These are phyloP conservation scores for Drosophila leonis DNA, from an alignment of 2,888 invertebrate genomes.

Conservation along the genomic window DNA sequence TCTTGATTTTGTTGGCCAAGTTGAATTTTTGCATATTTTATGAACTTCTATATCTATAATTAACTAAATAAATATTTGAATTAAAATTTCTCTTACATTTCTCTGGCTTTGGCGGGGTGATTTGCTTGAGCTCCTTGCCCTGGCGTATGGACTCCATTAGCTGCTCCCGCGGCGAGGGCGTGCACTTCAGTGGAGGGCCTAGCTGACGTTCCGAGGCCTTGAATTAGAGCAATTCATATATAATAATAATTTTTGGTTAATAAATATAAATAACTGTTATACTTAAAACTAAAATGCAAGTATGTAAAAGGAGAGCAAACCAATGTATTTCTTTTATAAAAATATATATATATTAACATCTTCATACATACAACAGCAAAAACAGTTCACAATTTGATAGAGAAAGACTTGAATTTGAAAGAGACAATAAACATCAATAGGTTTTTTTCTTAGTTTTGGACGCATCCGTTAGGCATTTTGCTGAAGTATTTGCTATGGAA, in stretches of 20 bases:
- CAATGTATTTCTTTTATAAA: constrained; percentile 1
- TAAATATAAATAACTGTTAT: neutral
- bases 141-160: constrained; percentile 94
- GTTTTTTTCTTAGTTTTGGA: neutral
- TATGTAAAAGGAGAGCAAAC: neutral
- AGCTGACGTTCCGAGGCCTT: constrained; percentile 94
- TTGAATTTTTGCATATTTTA: neutral
- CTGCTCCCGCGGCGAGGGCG: constrained; percentile 92
- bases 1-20: constrained; percentile 7
- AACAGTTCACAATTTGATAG: neutral
- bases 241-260: neutral
- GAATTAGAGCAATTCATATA: neutral
- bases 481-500: constrained; percentile 2
- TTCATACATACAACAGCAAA: constrained; percentile 1
- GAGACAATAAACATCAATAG: neutral
- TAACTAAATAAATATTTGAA: neutral
- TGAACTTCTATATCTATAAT: neutral
- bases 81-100: constrained; percentile 86
- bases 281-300: neutral
- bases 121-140: constrained; percentile 89
- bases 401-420: constrained; percentile 1
- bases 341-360: constrained; percentile 5
- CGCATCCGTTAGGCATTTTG: constrained; percentile 2
- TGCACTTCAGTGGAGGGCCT: constrained; percentile 90
- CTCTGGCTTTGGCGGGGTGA: constrained; percentile 84